Evolutionary conservation across 2,888 invertebrate genomes (phyloP), one percentile per base, ranked within the genome.

Genomic region (Scaeva pyrastri): DNA sequence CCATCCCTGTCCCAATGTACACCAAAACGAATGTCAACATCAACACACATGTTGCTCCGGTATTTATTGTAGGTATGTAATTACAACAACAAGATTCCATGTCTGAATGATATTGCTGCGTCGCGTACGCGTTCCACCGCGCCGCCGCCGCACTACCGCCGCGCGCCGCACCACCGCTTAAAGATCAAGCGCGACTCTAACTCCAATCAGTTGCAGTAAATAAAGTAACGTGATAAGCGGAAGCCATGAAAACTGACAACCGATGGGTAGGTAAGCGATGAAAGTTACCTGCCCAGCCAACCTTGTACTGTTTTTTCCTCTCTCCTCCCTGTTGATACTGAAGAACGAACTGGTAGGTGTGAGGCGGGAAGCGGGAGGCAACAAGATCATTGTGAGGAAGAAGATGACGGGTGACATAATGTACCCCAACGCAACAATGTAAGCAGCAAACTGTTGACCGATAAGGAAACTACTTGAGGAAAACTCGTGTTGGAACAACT

Each of bases 181-280:
- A n/a, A 56, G 70, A 56, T 56, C 74, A 84, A 79, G 70, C 79
- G 83, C 74, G 77, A 74, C 79, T 74, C 50, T 64, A 70, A 74
- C 79, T 74, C 50, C 70, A 70, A 71, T 84, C 84, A 80, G 74
- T 80, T 80, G 81, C 76, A 85, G 76, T 39, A 72, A 75, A 80
- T 80, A 80, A 80, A 80, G 72, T 68, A 85, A 72, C 52, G 58
- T 62, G 81, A 85, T 81, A 66, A 81, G 85, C 76, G 84, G 85
- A 76, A 85, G 85, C 76, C 72, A 81, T 81, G 76, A 77, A 66
- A 72, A 77, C 68, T 76, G 81, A 70, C 85, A 81, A 41, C 75
- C 73, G 72, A 81, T 85, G 72, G 76, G 72, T 76, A 64, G 76
- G 72, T 76, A 64, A 72, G 76, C 76, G 76, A 81, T 85, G 84